phyloP scores from a whole-genome alignment of 1,140 invertebrate genomes.

The Eupristina koningsbergeri region DNA sequence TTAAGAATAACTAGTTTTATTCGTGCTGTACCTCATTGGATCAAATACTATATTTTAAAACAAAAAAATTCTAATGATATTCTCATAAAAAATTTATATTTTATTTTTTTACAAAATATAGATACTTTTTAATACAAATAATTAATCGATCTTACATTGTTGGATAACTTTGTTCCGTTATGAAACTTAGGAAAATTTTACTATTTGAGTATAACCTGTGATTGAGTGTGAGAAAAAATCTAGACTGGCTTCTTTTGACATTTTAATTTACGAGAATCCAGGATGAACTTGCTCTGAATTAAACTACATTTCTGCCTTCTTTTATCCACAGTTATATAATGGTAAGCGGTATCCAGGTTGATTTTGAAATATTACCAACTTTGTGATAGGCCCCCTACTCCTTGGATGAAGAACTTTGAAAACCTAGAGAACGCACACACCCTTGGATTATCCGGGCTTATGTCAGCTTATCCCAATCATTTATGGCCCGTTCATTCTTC shows the following conservation, averaged over 20 bases:
- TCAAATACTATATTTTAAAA: no score
- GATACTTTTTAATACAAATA: no score
- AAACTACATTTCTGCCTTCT: background rate
- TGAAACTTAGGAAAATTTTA: background rate
- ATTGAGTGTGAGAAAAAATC: conserved; percentile 4
- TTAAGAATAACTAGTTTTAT: no score
- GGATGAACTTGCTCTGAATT: background rate
- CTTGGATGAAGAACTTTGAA: background rate
- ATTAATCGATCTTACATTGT: no score
- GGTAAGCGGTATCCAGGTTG: conserved; percentile 5
- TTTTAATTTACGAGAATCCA: background rate
- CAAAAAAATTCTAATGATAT: no score
- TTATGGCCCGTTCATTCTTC: conserved; percentile 64
- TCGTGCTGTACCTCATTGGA: no score
- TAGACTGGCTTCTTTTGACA: background rate
- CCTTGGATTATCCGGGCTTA: conserved; percentile 70
- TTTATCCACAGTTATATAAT: background rate
- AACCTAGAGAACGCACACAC: conserved; percentile 26
- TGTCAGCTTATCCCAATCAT: conserved; percentile 74
- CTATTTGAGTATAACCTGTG: background rate
- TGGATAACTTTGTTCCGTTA: no score
- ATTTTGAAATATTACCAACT: conserved; percentile 9
- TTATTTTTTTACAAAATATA: no score
- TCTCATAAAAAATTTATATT: no score
- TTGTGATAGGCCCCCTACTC: background rate